phyloP scores from a whole-genome alignment of 2,797 vertebrate species.

The Myotis planiceps region DNA sequence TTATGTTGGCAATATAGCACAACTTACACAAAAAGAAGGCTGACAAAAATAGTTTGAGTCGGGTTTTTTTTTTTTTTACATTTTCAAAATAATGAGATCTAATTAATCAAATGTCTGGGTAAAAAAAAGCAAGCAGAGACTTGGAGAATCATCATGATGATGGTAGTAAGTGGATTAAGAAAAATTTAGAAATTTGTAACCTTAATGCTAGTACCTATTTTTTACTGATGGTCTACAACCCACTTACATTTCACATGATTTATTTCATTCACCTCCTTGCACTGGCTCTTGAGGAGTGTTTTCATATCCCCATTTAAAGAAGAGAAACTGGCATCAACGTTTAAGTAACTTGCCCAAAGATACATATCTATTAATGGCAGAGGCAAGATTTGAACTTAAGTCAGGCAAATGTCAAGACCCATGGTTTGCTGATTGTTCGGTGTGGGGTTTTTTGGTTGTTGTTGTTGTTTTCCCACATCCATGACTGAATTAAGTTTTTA shows the following conservation, averaged over 20 bases:
- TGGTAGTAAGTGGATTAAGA: background rate
- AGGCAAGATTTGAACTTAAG: background rate
- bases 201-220: background rate
- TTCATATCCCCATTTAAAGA: background rate
- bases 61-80: background rate
- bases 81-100: conserved; percentile 7
- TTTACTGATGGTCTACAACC: background rate
- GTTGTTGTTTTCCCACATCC: background rate
- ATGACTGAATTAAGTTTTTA: background rate
- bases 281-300: background rate
- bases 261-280: background rate
- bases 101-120: background rate
- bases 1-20: background rate
- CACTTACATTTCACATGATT: background rate
- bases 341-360: conserved; percentile 3
- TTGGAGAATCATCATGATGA: background rate
- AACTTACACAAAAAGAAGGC: background rate
- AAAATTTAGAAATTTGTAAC: background rate
- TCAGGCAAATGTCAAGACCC: background rate
- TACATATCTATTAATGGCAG: background rate
- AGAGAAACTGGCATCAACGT: background rate
- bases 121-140: background rate
- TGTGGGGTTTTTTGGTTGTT: background rate
- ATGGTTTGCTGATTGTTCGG: background rate
- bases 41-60: background rate